A percentile compares a stretch with the other conserved stretches of the same genome.
These are phyloP conservation scores for Buphagus erythrorhynchus DNA, from an alignment of 2,797 vertebrate species.

Conservation along the genomic window DNA sequence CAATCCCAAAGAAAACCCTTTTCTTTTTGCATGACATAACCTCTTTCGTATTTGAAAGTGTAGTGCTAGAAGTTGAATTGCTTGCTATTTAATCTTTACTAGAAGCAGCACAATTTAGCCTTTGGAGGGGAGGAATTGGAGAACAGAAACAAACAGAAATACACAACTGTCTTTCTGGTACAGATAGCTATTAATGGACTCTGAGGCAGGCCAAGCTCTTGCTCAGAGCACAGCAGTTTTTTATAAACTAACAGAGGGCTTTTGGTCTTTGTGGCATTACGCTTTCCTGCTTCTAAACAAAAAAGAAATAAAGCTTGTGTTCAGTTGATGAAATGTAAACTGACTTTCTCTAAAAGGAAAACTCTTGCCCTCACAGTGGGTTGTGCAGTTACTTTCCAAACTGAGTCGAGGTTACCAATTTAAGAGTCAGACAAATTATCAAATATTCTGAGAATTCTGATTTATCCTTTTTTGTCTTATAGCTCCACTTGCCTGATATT, in stretches of 20 bases:
- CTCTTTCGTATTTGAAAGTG: not conserved
- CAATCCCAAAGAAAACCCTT: conserved; percentile 44
- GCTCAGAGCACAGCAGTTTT: conserved; percentile 29
- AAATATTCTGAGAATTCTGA: not conserved
- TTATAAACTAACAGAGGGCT: conserved; percentile 49
- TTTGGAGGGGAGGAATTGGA: conserved; percentile 49
- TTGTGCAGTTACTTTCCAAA: not conserved
- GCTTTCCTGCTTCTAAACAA: conserved; percentile 40
- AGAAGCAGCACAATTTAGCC: conserved; percentile 59
- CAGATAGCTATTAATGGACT: conserved; percentile 40
- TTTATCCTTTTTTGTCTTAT: not conserved
- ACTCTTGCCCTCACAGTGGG: not conserved
- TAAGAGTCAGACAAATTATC: not conserved
- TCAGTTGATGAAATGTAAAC: conserved; percentile 50
- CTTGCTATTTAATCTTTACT: conserved; percentile 52
- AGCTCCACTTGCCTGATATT: not conserved
- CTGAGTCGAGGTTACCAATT: not conserved
- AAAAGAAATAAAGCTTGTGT: conserved; percentile 53
- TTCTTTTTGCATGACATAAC: conserved; percentile 51
- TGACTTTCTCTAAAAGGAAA: not conserved
- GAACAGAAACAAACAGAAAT: conserved; percentile 63
- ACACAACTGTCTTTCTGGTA: conserved; percentile 32
- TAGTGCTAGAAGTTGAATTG: conserved; percentile 44
- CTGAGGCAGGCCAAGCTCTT: conserved; percentile 32
- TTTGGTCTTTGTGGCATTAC: conserved; percentile 31